Base-by-base conservation (phyloP, 2,888 invertebrate genomes). In the Polymixis flavicincta region DNA sequence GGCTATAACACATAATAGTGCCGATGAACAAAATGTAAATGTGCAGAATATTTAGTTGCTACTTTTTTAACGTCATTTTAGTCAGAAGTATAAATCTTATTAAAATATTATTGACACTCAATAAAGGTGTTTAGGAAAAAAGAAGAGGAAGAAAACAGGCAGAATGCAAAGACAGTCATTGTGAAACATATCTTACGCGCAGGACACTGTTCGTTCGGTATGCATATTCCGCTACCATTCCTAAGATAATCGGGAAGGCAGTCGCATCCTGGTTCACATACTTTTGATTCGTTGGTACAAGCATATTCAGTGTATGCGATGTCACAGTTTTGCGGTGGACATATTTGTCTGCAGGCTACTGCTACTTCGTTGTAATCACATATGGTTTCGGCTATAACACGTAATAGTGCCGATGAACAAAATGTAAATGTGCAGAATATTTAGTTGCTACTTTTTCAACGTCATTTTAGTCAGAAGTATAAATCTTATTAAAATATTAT, bases 311-410 rank as follows among this genome's bases (percentile, higher is more conserved):
- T n/a, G n/a, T n/a, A n/a, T n/a, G n/a, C n/a, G n/a, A n/a, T n/a
- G n/a, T n/a, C n/a, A n/a, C n/a, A n/a, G n/a, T n/a, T n/a, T 50
- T 92, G 90, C n/a, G 92, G 90, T 0, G 92, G 92, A 54, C 91
- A 92, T 13, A 74, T 70, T 11, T 73, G 82, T 72, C 74, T 84
- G 71, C 90, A 91, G 48, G 79, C 82, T 54, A 88, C 86, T 19
- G 82, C 81, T 65, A 84, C 82, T 87, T 91, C 91, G 42, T 89
- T 90, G 45, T 81, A 59, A 25, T 90, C 89, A 71, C 92, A 91
- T 59, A 71, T 14, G 19, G 64, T 66, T 48, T 64, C 14, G 11
- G 74, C 59, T 71, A 69, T 57, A 76, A 75, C 13, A 64, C 9
- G 55, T 14, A n/a, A 25, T 55, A 28, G 7, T 8, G 8, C 17